These are phyloP conservation scores for Cactoblastis cactorum DNA, from an alignment of 2,888 invertebrate species.

Conservation along the genomic window DNA sequence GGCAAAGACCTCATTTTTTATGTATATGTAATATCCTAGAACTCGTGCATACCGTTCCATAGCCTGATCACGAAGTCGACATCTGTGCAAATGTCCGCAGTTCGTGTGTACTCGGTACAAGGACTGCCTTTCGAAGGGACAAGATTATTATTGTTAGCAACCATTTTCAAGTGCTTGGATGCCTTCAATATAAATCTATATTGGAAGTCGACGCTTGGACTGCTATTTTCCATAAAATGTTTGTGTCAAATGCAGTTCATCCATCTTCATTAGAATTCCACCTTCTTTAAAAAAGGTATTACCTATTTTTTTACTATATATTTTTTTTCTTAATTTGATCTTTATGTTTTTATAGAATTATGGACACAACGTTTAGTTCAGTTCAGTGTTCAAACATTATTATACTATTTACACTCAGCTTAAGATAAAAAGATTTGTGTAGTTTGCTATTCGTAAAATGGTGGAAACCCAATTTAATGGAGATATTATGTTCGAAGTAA, in stretches of 20 bases:
- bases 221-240: too few species aligned
- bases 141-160: constrained; percentile 11
- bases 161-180: neutral
- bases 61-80: constrained; percentile 1
- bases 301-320: too few species aligned
- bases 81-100: constrained; percentile 12
- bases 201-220: too few species aligned
- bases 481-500: too few species aligned
- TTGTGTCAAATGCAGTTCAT: too few species aligned
- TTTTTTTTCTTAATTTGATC: too few species aligned
- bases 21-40: neutral
- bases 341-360: too few species aligned
- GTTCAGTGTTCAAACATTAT: neutral
- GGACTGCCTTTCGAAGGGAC: constrained; percentile 21
- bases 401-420: neutral
- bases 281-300: too few species aligned
- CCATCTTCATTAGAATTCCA: too few species aligned
- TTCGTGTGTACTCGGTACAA: constrained; percentile 18
- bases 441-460: neutral
- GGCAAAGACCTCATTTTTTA: too few species aligned
- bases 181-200: neutral
- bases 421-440: neutral
- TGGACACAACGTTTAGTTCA: too few species aligned
- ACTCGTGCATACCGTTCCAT: neutral
- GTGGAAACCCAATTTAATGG: too few species aligned